Evolutionary conservation across 2,888 invertebrate genomes (phyloP).

Genomic region (Sinohyriopsis cumingii): DNA sequence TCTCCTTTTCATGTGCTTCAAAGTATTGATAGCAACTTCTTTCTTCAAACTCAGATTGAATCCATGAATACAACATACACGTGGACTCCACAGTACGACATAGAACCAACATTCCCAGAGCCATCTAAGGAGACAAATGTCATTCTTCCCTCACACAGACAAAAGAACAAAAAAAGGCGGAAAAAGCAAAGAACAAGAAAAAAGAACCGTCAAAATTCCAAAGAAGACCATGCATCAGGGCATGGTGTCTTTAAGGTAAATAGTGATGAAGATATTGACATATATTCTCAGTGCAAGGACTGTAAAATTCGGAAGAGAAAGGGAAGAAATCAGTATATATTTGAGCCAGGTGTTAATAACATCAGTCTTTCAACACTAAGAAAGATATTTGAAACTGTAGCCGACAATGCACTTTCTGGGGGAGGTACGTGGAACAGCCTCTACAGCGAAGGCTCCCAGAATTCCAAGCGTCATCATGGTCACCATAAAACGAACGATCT

Average conservation of each 20-base stretch:
- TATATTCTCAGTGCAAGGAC: conserved; percentile 20
- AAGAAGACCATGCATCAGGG: conserved; percentile 13
- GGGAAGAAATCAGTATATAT: conserved; percentile 18
- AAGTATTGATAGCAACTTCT: no score
- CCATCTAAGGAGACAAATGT: conserved; percentile 26
- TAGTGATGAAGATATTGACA: conserved; percentile 17
- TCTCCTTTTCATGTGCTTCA: no score
- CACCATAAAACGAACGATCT: no score
- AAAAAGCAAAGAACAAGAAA: conserved; percentile 29
- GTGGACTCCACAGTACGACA: neutral
- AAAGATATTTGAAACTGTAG: conserved; percentile 34
- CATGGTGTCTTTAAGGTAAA: conserved; percentile 17
- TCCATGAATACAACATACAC: no score
- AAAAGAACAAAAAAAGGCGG: conserved; percentile 22
- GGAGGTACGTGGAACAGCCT: conserved; percentile 27
- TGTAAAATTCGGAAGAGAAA: conserved; percentile 39
- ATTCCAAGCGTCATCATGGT: no score
- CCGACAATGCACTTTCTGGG: conserved; percentile 37
- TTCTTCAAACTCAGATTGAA: no score
- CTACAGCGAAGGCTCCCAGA: neutral
- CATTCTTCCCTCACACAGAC: conserved; percentile 25
- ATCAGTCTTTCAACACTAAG: conserved; percentile 28
- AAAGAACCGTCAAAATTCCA: conserved; percentile 15
- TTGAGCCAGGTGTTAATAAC: conserved; percentile 2
- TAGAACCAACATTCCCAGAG: conserved; percentile 3